Conservation (phyloP, 2,888 invertebrate genomes). For the Branchipolynoe longqiensis region DNA sequence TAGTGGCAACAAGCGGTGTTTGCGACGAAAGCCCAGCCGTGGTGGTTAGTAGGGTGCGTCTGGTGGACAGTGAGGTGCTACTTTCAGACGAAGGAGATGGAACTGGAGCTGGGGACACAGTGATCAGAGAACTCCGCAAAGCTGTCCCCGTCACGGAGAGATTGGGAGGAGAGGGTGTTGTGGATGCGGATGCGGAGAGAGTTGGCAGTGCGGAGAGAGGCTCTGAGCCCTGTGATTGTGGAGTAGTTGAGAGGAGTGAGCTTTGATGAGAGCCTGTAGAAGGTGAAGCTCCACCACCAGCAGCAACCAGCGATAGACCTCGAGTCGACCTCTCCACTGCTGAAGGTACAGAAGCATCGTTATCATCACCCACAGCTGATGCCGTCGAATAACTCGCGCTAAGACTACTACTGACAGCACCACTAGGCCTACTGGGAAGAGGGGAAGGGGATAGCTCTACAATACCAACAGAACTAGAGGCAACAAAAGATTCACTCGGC, state of each 20-base stretch:
- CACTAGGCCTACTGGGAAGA: constrained; percentile 11
- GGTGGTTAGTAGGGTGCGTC: constrained; percentile 2
- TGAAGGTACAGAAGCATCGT: constrained; percentile 37
- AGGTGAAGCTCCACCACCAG: neutral
- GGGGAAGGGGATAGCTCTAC: constrained; percentile 24
- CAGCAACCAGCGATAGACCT: neutral
- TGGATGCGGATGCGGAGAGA: neutral
- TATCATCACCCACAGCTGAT: neutral
- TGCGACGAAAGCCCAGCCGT: neutral
- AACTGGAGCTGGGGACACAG: neutral
- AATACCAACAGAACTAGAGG: constrained; percentile 30
- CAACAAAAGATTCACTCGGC: constrained; percentile 16
- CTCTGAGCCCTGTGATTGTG: neutral
- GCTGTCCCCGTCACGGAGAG: neutral
- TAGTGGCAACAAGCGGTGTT: neutral
- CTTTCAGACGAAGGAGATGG: constrained; percentile 6
- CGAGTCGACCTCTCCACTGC: constrained; percentile 4
- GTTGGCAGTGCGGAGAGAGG: neutral
- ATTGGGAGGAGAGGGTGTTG: neutral
- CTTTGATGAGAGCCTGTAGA: neutral
- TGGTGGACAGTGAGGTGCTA: neutral
- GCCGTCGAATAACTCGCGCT: no score
- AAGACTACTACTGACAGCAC: neutral
- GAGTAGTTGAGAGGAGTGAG: neutral
- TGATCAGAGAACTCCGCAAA: neutral